Base-by-base conservation (phyloP, 2,797 vertebrate genomes). In the Sylvilagus floridanus region DNA sequence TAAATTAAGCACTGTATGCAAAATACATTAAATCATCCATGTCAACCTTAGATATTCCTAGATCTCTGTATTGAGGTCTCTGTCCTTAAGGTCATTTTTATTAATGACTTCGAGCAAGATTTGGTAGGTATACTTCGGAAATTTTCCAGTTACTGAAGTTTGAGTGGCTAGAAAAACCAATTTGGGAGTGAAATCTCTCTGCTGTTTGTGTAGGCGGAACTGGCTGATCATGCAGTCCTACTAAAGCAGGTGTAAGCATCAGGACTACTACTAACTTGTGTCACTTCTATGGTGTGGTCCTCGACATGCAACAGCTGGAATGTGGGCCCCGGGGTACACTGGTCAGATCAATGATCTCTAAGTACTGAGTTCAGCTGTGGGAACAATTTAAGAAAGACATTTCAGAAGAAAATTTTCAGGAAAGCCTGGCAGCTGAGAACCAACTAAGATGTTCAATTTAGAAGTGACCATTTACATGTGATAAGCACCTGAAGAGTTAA, bases 371-470 rank as follows among this genome's bases (percentile, higher is more conserved):
- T 84, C 5, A 17, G 28, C 5, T 73, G 28, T n/a, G 30, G 66
- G 4, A 83, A 12, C 35, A 69, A 83, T 62, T 83, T 73, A 69
- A 57, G 3, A 88, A 88, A 85, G 42, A 62, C 28, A 42, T 14
- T 52, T 89, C 47, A 82, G 50, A 85, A 87, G 63, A 94, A 94
- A 60, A 84, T 17, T 76, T 91, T 91, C 35, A 81, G 62, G 37
- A 72, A 88, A 77, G 6, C 42, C 69, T 24, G 30, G 50, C 28
- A 54, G 71, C 47, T 72, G 69, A 89, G 69, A 81, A 54, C 79
- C 50, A 65, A 47, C 69, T 54, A 32, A 88, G 50, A 77, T 71
- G 8, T 42, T 63, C 50, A 75, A 63, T 68, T 75, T 54, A 93
- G 35, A 91, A 90, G 37, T 69, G 68, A 84, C 16, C 62, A 84